phyloP scores from a whole-genome alignment of 2,113 vertebrate species.

The Delphinus delphis region DNA sequence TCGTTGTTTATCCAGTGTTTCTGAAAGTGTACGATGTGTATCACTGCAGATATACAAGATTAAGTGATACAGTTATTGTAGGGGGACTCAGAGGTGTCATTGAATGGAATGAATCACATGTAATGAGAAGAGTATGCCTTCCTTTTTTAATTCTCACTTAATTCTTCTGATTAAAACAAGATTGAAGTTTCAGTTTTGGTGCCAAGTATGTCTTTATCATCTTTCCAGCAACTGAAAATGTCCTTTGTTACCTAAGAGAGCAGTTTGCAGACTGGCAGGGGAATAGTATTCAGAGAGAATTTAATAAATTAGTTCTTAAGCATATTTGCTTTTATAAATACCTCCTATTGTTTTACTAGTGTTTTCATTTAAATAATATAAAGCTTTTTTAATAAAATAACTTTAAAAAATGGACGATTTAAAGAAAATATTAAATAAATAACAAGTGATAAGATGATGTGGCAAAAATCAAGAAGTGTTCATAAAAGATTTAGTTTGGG shows the following conservation, averaged over 20 bases:
- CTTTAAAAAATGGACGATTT: not conserved
- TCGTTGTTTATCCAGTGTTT: not conserved
- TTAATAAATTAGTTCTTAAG: constrained; percentile 33
- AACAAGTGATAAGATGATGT: not conserved
- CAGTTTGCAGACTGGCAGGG: not conserved
- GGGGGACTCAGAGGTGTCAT: not conserved
- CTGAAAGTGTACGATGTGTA: not conserved
- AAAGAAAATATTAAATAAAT: constrained; percentile 36
- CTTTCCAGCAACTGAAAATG: not conserved
- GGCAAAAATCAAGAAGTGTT: constrained; percentile 13
- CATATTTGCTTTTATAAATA: not conserved
- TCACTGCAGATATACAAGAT: not conserved
- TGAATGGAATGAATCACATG: not conserved
- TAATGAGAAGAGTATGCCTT: constrained; percentile 2
- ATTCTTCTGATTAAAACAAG: constrained; percentile 49
- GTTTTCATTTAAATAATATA: constrained; percentile 17
- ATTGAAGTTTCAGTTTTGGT: constrained; percentile 44
- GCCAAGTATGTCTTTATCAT: constrained; percentile 5
- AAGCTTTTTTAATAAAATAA: constrained; percentile 16
- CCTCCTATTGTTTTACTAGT: not conserved
- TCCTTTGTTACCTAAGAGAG: constrained; percentile 16
- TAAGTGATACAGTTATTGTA: not conserved
- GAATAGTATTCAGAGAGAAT: not conserved
- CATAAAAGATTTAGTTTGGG: not conserved
- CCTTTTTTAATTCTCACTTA: constrained; percentile 30